A percentile compares a stretch with the other conserved stretches of the same genome.
Evolutionary conservation across 2,797 vertebrate species (phyloP).

Genomic region (Trachops cirrhosus): DNA sequence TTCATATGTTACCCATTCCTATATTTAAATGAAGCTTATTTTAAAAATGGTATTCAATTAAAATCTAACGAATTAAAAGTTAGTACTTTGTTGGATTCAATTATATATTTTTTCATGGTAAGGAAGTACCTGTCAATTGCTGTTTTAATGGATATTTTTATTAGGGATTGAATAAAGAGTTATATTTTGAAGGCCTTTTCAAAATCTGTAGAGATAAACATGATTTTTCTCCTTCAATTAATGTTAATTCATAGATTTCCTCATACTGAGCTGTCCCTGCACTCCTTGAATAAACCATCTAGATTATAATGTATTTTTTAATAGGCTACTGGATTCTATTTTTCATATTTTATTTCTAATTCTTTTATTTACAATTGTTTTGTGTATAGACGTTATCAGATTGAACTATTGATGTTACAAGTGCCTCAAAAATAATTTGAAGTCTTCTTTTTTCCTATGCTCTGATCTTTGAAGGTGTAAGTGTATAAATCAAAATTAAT

Average conservation of each 20-base stretch:
- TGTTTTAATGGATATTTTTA: not conserved
- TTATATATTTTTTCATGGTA: not conserved
- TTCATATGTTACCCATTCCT: conserved; percentile 1
- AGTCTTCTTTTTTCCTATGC: not conserved
- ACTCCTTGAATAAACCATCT: not conserved
- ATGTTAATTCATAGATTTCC: not conserved
- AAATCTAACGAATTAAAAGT: not conserved
- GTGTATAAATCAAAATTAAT: not conserved
- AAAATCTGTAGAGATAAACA: not conserved
- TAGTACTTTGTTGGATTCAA: not conserved
- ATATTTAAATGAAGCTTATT: not conserved
- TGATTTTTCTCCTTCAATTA: conserved; percentile 14
- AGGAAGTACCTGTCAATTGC: not conserved
- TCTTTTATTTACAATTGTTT: not conserved
- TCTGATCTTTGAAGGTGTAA: not conserved
- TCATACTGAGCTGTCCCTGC: not conserved
- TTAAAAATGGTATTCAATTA: conserved; percentile 3
- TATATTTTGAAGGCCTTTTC: conserved; percentile 9
- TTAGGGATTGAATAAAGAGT: not conserved
- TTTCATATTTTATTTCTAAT: not conserved
- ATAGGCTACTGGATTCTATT: not conserved
- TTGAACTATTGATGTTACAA: not conserved
- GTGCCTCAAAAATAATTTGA: not conserved
- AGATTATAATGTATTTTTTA: not conserved
- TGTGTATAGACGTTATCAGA: not conserved